Evolutionary conservation across 2,797 vertebrate genomes (phyloP).

Genomic region (Smutsia gigantea): DNA sequence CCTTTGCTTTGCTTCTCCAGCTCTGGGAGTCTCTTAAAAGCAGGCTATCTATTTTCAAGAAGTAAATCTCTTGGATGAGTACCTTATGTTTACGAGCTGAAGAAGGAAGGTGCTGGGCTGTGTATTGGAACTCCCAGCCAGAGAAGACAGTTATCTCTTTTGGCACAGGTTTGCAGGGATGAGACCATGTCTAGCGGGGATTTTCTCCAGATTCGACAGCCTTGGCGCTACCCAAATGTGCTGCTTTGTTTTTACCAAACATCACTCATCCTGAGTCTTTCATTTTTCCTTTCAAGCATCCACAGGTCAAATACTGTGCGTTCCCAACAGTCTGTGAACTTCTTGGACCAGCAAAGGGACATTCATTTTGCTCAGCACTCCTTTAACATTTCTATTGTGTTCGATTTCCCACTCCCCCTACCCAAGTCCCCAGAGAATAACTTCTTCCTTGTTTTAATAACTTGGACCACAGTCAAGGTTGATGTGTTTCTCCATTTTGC

Average conservation of each 20-base stretch:
- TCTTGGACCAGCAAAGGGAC: conserved; percentile 81
- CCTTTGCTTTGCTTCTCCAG: conserved; percentile 74
- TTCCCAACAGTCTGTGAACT: conserved; percentile 83
- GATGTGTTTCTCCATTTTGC: conserved; percentile 87
- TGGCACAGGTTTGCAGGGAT: conserved; percentile 89
- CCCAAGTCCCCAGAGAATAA: conserved; percentile 85
- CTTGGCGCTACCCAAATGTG: conserved; percentile 86
- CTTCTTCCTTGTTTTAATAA: conserved; percentile 88
- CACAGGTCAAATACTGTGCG: conserved; percentile 85
- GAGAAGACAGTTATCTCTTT: conserved; percentile 90
- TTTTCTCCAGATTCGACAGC: conserved; percentile 90
- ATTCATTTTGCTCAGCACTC: conserved; percentile 85
- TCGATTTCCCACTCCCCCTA: conserved; percentile 81
- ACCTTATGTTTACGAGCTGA: conserved; percentile 85
- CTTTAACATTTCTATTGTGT: conserved; percentile 88
- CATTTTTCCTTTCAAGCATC: conserved; percentile 77
- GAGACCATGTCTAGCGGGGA: conserved; percentile 90
- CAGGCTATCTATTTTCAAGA: conserved; percentile 87
- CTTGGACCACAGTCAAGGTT: conserved; percentile 88
- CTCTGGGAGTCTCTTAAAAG: conserved; percentile 83
- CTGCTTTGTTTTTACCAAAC: conserved; percentile 85
- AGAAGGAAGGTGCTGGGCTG: conserved; percentile 83
- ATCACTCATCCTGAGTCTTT: conserved; percentile 86
- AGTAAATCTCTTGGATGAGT: conserved; percentile 86
- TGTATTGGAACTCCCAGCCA: conserved; percentile 86